These are phyloP conservation scores for Suricata suricatta DNA, from an alignment of 2,113 vertebrate species.

Conservation along the genomic window DNA sequence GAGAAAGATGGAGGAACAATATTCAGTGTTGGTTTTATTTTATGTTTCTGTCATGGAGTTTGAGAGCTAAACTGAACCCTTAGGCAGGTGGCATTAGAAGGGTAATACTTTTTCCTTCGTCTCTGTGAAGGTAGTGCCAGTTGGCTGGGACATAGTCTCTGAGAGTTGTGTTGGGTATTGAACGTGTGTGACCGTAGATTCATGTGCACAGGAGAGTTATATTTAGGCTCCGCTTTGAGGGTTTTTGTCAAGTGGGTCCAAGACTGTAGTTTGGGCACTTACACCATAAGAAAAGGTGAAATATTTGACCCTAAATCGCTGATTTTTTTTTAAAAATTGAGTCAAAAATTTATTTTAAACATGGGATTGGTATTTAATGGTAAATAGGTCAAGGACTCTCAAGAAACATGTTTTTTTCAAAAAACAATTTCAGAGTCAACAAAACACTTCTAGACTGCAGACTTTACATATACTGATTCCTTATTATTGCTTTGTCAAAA, in stretches of 20 bases:
- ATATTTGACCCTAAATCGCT: not conserved
- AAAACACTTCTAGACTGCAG: not conserved
- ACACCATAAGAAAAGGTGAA: not conserved
- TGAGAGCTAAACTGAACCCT: not conserved
- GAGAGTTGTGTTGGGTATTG: not conserved
- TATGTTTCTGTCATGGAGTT: not conserved
- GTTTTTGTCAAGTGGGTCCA: not conserved
- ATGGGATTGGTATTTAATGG: not conserved
- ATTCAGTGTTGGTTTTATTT: not conserved
- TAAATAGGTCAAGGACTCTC: slow-evolving; percentile 2
- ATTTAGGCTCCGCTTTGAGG: not conserved
- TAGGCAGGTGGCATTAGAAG: not conserved
- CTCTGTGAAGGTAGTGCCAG: not conserved
- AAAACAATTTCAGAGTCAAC: not conserved
- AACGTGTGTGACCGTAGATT: not conserved
- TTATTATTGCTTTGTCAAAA: not conserved
- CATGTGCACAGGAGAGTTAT: not conserved
- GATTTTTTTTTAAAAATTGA: not conserved
- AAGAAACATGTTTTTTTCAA: not conserved
- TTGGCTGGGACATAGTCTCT: not conserved
- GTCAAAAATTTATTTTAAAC: not conserved
- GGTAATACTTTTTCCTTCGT: not conserved
- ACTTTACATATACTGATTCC: not conserved
- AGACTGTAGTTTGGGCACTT: not conserved
- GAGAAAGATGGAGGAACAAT: not conserved